Evolutionary conservation across 2,113 vertebrate genomes (phyloP), one percentile per base, ranked within the genome.

Genomic region (Miniopterus natalensis): DNA sequence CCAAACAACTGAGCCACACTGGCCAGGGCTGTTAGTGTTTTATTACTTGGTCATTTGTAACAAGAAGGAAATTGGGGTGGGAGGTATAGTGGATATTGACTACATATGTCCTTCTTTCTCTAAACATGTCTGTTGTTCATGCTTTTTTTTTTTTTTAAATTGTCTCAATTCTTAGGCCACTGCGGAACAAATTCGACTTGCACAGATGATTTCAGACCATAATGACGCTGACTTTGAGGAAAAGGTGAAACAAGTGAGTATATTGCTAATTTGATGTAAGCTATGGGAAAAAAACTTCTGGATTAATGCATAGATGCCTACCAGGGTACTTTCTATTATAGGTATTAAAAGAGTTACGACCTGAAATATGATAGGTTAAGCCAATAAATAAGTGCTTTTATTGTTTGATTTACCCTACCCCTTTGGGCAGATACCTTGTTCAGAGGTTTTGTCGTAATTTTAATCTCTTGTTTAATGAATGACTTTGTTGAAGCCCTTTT

Each of bases 121-220:
- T 84, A 71, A 63, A 31, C 27, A 25, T 84, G 13, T 18, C 10
- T 94, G 1, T 91, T 80, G 29, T 75, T 95, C 80, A 66, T 90
- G 36, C 51, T 25, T 9, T 25, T 9, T 63, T 63, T 63, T 70
- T 84, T 84, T 40, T 95, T 92, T 31, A 17, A 61, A 92, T 89
- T 42, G 8, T 90, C 45, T 96, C 21, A 51, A 47, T 80, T 47
- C 68, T 73, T 96, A 99, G 99, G 99, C 99, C 94, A 99, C 99
- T 59, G 99, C 99, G 4, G 99, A 99, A 99, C 99, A 99, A 98
- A 99, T 99, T 98, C 98, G 99, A 98, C 99, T 99, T 96, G 99
- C 99, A 97, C 99, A 99, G 99, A 99, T 99, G 99, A 99, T 99
- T 98, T 99, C 99, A 68, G 99, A 99, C 99, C 99, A 99, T 98